Evolutionary conservation across 2,888 invertebrate species (phyloP).

Genomic region (Eledone cirrhosa): DNA sequence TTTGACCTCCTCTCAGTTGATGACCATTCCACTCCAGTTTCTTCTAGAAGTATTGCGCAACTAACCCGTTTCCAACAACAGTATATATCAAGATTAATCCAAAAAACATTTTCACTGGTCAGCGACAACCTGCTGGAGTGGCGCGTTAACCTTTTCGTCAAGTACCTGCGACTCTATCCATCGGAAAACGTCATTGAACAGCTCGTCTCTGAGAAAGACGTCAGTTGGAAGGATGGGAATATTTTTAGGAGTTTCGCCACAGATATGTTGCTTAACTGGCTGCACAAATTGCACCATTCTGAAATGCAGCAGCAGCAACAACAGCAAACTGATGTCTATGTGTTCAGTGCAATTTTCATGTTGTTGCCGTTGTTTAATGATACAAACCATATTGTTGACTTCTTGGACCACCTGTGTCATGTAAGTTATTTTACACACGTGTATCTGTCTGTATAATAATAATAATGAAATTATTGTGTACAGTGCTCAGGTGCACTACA

Average conservation of each 20-base stretch:
- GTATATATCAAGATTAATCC: constrained; percentile 43
- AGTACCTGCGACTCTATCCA: constrained; percentile 27
- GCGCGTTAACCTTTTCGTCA: constrained; percentile 44
- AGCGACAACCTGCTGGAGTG: constrained; percentile 37
- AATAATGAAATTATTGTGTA: too few species aligned
- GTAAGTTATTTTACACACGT: constrained; percentile 34
- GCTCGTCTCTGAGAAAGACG: neutral
- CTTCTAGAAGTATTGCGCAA: neutral
- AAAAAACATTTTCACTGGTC: constrained; percentile 42
- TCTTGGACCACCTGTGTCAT: constrained; percentile 43
- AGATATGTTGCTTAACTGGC: neutral
- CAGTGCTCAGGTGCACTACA: too few species aligned
- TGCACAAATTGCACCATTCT: neutral
- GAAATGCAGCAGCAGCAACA: neutral
- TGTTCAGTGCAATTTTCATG: constrained; percentile 16
- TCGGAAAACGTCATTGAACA: neutral
- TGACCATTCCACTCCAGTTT: too few species aligned
- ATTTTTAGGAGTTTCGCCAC: too few species aligned
- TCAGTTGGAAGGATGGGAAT: too few species aligned
- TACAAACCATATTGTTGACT: constrained; percentile 19
- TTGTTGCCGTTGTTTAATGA: neutral
- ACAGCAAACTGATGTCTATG: constrained; percentile 1
- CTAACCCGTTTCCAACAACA: constrained; percentile 16
- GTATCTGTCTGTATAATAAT: too few species aligned
- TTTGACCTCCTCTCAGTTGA: too few species aligned